phyloP scores from a whole-genome alignment of 35 echinoderm and acorn worm species.

The Hemicentrotus pulcherrimus region DNA sequence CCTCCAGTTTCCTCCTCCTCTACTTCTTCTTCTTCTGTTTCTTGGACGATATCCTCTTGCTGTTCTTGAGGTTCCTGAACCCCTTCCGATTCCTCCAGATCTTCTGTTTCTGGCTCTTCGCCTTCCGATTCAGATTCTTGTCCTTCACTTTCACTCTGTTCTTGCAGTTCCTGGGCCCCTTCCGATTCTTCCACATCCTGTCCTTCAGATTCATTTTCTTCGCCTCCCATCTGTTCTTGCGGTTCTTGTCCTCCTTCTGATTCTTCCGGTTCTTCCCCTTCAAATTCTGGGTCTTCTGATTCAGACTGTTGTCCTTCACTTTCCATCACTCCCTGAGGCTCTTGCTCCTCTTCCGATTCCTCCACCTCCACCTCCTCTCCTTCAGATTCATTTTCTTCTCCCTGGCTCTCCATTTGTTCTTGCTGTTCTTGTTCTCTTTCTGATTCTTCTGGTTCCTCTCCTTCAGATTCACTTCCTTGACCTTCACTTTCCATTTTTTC shows the following conservation, averaged over 20 bases:
- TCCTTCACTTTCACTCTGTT: not conserved
- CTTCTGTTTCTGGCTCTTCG: not conserved
- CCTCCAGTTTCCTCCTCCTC: not conserved
- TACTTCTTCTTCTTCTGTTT: not conserved
- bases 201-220: not conserved
- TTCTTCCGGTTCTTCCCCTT: not conserved
- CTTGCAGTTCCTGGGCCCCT: not conserved
- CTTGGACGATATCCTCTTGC: not conserved
- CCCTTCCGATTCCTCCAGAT: not conserved
- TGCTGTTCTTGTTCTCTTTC: not conserved
- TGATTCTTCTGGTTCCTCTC: not conserved
- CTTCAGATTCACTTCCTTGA: not conserved
- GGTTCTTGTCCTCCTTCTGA: not conserved
- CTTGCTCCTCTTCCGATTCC: not conserved
- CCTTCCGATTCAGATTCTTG: not conserved
- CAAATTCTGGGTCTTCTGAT: not conserved
- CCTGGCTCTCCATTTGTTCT: not conserved
- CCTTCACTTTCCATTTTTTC: not conserved
- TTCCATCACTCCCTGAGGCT: not conserved
- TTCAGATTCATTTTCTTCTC: not conserved
- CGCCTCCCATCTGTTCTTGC: not conserved
- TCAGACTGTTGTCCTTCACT: not conserved
- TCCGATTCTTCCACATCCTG: not conserved
- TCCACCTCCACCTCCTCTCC: slow-evolving; percentile 4
- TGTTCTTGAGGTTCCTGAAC: not conserved